Conservation (phyloP, 64 coral and sea anemone species). For the Pocillopora verrucosa region DNA sequence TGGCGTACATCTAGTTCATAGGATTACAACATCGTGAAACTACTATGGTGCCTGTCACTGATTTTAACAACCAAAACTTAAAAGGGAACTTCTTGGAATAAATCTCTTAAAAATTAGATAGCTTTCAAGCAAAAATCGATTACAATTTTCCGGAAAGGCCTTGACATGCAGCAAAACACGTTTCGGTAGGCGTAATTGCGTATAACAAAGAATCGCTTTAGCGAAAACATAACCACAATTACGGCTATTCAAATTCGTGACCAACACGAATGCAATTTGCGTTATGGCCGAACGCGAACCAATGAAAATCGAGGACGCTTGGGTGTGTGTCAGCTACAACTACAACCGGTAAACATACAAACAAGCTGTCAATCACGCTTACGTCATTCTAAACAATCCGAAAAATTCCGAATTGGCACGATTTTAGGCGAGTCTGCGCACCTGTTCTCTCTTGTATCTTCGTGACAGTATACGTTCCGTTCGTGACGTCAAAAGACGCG, state of each 20-base stretch:
- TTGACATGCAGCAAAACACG: not conserved
- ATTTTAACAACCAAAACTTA: not conserved
- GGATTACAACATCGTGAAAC: not conserved
- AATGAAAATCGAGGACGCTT: conserved; percentile 39
- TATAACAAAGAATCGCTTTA: not conserved
- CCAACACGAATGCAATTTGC: conserved; percentile 4
- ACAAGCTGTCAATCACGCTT: conserved; percentile 89
- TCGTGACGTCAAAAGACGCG: conserved; percentile 82
- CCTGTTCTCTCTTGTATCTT: not conserved
- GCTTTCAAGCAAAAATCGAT: not conserved
- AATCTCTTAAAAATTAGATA: conserved; percentile 5
- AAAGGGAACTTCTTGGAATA: conserved; percentile 13
- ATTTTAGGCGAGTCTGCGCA: conserved; percentile 79
- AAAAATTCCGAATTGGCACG: conserved; percentile 50
- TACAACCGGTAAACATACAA: conserved; percentile 54
- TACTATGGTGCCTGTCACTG: not conserved
- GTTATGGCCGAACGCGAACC: conserved; percentile 35
- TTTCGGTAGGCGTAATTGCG: not conserved
- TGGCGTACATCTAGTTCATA: not conserved
- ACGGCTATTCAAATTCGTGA: conserved; percentile 13
- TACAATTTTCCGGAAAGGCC: not conserved
- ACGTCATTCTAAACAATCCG: conserved; percentile 78
- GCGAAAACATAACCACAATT: not conserved
- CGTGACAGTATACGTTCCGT: conserved; percentile 34
- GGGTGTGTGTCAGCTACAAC: conserved; percentile 31